Evolutionary conservation across 30 jellyfish, hydroid and myxozoan species (phyloP), one percentile per base, ranked within the genome.

Genomic region (Pseudorhiza aurosa): DNA sequence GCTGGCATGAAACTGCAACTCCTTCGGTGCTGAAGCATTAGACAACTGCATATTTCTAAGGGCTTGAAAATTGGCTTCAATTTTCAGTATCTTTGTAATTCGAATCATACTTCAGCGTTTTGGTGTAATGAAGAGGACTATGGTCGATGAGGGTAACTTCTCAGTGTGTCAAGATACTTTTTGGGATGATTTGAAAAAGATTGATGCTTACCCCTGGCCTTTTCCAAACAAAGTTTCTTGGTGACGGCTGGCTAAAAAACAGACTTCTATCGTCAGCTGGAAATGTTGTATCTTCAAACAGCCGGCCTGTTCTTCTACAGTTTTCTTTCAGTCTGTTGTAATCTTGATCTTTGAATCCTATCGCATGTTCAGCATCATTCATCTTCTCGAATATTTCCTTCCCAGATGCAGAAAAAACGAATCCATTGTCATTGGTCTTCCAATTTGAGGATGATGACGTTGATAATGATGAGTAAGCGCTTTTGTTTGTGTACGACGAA

Each of bases 171-270:
- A n/a, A n/a, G n/a, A n/a, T n/a, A n/a, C n/a, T n/a, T n/a, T n/a
- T n/a, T n/a, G n/a, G n/a, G n/a, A n/a, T n/a, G n/a, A n/a, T n/a
- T n/a, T n/a, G n/a, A n/a, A n/a, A 69, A 37, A 9, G 50, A 43
- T 11, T 15, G n/a, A 18, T 46, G 31, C 76, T 43, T 26, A 84
- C 95, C 84, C 85, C 85, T 0, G 95, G 95, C 57, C 95, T 58
- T 49, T 84, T 84, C 95, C 95, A 84, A 18, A 27, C 88, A 64
- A 84, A 84, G 22, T 53, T 36, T 26, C 95, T 37, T 14, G 95
- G 95, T 75, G 95, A 69, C 25, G 82, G 78, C 27, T 73, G 88
- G 50, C 84, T 71, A 44, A 56, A 84, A 51, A 84, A 84, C 69
- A 84, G 55, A 37, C 88, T 71, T 32, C 81, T 50, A 42, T 84